Conservation (phyloP, 2,797 vertebrate genomes). For the Pseudochirops corinnae region DNA sequence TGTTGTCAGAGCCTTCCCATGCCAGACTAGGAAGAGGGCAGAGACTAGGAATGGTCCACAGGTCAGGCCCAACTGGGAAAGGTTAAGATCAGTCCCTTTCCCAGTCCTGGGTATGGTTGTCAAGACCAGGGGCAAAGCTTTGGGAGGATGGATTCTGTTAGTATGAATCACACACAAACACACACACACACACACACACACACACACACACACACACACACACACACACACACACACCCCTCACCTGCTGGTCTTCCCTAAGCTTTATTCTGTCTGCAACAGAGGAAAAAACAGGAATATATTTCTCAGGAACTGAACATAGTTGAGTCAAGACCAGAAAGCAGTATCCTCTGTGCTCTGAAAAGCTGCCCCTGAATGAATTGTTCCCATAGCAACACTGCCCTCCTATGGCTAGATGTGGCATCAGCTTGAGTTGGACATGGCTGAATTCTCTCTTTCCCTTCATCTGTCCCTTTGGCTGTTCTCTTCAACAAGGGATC, state of each 20-base stretch:
- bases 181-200: no score
- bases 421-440: not conserved
- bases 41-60: not conserved
- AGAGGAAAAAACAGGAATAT: not conserved
- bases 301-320: not conserved
- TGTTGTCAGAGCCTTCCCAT: not conserved
- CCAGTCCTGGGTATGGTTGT: not conserved
- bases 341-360: not conserved
- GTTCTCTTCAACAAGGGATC: not conserved
- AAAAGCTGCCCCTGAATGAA: not conserved
- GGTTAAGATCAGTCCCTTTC: not conserved
- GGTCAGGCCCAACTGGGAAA: not conserved
- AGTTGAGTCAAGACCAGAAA: not conserved
- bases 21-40: not conserved
- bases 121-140: not conserved
- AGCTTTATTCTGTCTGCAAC: not conserved
- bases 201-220: no score
- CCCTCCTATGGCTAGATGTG: not conserved
- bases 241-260: not conserved
- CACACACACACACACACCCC: no score
- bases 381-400: not conserved
- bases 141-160: not conserved
- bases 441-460: not conserved
- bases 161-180: no score
- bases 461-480: not conserved